Conservation (phyloP, 2,888 invertebrate species). For the Drosophila greeni region DNA sequence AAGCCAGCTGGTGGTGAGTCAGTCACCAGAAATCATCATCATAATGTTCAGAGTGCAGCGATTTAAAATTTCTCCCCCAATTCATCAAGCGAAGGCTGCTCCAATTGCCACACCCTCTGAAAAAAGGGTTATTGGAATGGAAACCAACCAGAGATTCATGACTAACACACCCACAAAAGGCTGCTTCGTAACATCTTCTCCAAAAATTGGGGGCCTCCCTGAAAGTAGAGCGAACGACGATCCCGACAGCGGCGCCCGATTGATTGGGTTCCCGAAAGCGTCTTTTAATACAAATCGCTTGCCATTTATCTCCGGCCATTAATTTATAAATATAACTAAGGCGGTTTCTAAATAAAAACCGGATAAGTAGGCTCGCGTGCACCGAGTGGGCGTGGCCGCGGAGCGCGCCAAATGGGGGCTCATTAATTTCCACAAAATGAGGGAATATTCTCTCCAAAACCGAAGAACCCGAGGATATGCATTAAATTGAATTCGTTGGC, state of each 20-base stretch:
- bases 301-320: slow-evolving; percentile 68
- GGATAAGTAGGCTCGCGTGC: slow-evolving; percentile 49
- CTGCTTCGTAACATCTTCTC: not conserved
- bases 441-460: slow-evolving; percentile 41
- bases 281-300: slow-evolving; percentile 63
- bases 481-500: slow-evolving; percentile 64
- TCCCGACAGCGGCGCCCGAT: slow-evolving; percentile 51
- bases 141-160: slow-evolving; percentile 22
- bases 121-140: slow-evolving; percentile 3
- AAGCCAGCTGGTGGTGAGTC: slow-evolving; percentile 8
- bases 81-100: slow-evolving; percentile 25
- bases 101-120: slow-evolving; percentile 37
- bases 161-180: slow-evolving; percentile 27
- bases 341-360: slow-evolving; percentile 42
- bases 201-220: slow-evolving; percentile 12
- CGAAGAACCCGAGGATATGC: slow-evolving; percentile 57
- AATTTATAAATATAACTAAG: slow-evolving; percentile 65
- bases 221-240: slow-evolving; percentile 36
- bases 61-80: slow-evolving; percentile 6
- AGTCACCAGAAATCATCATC: slow-evolving; percentile 33
- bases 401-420: slow-evolving; percentile 66
- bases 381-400: slow-evolving; percentile 63
- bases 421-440: slow-evolving; percentile 70
- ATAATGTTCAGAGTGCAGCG: slow-evolving; percentile 2
- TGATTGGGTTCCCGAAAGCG: slow-evolving; percentile 54